phyloP scores from a whole-genome alignment of 2,797 vertebrate genomes.

The Cercopithecus hamlyni region DNA sequence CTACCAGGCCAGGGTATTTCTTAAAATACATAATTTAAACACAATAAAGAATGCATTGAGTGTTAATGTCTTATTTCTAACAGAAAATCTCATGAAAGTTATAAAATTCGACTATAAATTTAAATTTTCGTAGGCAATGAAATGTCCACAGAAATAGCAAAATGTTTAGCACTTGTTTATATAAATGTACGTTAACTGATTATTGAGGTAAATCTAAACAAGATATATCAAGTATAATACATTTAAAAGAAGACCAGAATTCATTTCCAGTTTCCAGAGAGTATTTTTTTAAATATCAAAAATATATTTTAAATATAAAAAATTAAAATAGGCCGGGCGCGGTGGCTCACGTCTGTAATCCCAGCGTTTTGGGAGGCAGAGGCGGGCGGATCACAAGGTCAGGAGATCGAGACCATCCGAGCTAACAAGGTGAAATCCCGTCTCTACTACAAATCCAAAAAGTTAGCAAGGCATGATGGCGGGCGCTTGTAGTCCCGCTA shows the following conservation, averaged over 20 bases:
- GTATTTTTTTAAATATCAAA: background rate
- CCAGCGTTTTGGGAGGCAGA: too few species aligned
- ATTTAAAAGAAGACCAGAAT: background rate
- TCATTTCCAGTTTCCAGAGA: background rate
- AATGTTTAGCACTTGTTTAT: background rate
- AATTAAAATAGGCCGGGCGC: too few species aligned
- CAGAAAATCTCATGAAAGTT: background rate
- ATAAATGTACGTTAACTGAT: background rate
- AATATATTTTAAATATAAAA: too few species aligned
- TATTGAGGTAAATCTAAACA: background rate
- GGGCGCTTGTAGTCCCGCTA: too few species aligned
- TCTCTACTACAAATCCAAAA: too few species aligned
- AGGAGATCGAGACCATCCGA: too few species aligned
- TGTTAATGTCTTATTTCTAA: background rate
- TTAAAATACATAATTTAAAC: background rate
- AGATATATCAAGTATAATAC: background rate
- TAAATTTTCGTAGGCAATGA: background rate
- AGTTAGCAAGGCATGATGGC: too few species aligned
- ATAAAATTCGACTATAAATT: background rate
- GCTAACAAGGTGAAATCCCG: too few species aligned
- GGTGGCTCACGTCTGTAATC: too few species aligned
- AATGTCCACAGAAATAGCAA: background rate
- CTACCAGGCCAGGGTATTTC: background rate
- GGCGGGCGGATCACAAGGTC: too few species aligned
- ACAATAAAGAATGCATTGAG: background rate